Evolutionary conservation across 92 coral and sea anemone species (phyloP), one percentile per base, ranked within the genome.

Genomic region (Micromussa lordhowensis): DNA sequence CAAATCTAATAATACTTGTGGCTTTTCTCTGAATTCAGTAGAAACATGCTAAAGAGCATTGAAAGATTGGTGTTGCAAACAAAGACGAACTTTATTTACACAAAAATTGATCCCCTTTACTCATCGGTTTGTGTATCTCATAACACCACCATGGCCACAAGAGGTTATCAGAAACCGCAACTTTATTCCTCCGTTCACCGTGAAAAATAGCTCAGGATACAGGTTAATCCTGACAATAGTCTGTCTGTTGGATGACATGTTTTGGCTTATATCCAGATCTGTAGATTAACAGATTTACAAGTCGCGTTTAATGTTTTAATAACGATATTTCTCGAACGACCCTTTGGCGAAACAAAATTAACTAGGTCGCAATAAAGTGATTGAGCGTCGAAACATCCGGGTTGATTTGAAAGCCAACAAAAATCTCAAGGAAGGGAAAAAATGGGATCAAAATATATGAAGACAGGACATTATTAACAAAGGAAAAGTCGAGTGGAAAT

Each of bases 191-290:
- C 17, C 48, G 18, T 54, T 79, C 82, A 54, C 64, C 26, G 69
- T 40, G 57, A 57, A 79, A 78, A 79, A 30, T n/a, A 15, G 18
- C 35, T 61, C 30, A 36, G 28, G 29, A 81, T 30, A 36, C 75
- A 4, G 22, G 18, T 21, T 68, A 85, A 35, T 75, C 82, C 58
- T 59, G 17, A 8, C 82, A 76, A 35, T 29, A 76, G 74, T 75
- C 64, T 49, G 74, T 75, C 64, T 64, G 35, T 59, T 85, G 6
- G 66, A 29, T 72, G 82, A 58, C 57, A 58, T 59, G 77, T 48
- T 75, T 30, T 85, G 88, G 88, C 88, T 26, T 21, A 4, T 44
- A 29, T 85, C 88, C 88, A 85, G 88, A 55, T 38, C 88, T 35
- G 69, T 11, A 35, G 54, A 84, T 84, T 59, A 77, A 54, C 78